These are phyloP conservation scores for Leucophenga montana DNA, from an alignment of 2,888 invertebrate genomes.

Conservation along the genomic window DNA sequence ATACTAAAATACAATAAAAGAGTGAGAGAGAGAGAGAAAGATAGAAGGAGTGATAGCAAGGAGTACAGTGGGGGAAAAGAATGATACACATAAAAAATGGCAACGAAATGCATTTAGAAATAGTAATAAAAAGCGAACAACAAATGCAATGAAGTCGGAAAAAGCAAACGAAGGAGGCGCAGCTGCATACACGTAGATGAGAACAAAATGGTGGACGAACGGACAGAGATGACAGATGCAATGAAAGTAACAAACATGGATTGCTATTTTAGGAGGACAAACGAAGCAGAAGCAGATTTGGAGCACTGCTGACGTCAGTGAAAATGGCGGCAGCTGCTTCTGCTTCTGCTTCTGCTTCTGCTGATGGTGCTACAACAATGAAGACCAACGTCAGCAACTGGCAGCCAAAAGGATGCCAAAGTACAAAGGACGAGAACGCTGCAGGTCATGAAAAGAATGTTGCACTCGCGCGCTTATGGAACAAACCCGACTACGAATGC, in stretches of 20 bases:
- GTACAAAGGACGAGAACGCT: neutral
- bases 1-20: too few relatives aligned
- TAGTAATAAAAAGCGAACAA: conserved; percentile 28
- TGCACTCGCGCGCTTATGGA: conserved; percentile 2
- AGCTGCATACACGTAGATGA: too few relatives aligned
- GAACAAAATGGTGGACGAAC: neutral
- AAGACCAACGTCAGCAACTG: neutral
- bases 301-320: conserved; percentile 61
- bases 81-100: conserved; percentile 28
- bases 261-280: conserved; percentile 53
- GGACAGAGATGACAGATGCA: conserved; percentile 27
- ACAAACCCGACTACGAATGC: neutral
- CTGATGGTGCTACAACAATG: conserved; percentile 62
- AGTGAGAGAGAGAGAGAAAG: too few relatives aligned
- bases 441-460: neutral
- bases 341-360: too few relatives aligned
- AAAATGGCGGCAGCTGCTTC: conserved; percentile 35
- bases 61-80: neutral
- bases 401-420: neutral
- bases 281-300: conserved; percentile 44
- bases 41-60: too few relatives aligned
- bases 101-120: conserved; percentile 53
- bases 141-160: conserved; percentile 23
- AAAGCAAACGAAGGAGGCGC: conserved; percentile 31
- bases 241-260: conserved; percentile 44